Percentiles rank a stretch among this genome's conserved stretches.
Conservation (phyloP, 2,113 vertebrate genomes). For the Halichoerus grypus region DNA sequence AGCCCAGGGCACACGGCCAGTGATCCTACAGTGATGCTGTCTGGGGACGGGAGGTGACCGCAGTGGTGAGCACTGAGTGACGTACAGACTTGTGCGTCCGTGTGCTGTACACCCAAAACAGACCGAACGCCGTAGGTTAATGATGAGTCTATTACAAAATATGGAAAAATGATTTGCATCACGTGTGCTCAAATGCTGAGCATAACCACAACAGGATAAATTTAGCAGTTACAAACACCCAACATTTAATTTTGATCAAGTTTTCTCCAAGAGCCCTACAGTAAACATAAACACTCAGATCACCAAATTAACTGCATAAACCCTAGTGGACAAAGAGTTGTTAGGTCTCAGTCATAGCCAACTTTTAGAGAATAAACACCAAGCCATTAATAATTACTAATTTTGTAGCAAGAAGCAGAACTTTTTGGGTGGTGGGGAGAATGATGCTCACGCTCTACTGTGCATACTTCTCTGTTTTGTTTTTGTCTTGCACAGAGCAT, state of each 20-base stretch:
- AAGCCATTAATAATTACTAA: rapidly evolving
- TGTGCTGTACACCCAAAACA: rapidly evolving
- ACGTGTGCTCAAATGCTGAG: rapidly evolving
- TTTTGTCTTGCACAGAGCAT: background rate
- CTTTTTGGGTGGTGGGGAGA: background rate
- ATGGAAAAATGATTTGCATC: rapidly evolving
- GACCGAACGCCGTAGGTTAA: rapidly evolving
- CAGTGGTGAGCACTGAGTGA: background rate
- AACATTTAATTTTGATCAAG: background rate
- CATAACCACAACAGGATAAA: rapidly evolving
- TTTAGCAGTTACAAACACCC: rapidly evolving
- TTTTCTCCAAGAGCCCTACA: background rate
- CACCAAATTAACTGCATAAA: too few species aligned
- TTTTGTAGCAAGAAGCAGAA: background rate
- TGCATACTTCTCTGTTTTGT: background rate
- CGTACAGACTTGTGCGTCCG: rapidly evolving
- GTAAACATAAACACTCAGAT: background rate
- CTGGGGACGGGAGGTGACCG: rapidly evolving
- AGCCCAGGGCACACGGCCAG: background rate
- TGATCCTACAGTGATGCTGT: rapidly evolving
- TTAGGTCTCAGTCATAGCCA: rapidly evolving
- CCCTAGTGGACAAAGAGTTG: background rate
- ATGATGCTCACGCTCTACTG: too few species aligned
- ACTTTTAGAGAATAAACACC: background rate
- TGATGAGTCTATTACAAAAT: background rate